These are phyloP conservation scores for Melanotaenia duboulayi DNA, from an alignment of 2,113 vertebrate genomes.

Conservation along the genomic window DNA sequence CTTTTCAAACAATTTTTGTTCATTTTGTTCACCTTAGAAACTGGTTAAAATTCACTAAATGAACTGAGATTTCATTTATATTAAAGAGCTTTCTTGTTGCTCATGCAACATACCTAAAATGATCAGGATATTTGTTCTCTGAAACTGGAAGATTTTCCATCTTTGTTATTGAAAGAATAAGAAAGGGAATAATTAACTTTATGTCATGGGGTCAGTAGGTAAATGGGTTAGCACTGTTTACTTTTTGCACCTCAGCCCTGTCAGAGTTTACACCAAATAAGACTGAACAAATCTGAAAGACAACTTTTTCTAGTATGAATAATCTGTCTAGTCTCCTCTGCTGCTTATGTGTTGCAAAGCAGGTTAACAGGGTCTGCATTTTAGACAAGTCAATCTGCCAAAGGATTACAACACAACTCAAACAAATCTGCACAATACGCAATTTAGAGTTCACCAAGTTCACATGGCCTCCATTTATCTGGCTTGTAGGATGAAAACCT, in stretches of 20 bases:
- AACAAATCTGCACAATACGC: slow-evolving; percentile 33
- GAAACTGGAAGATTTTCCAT: not conserved
- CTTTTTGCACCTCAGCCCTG: not conserved
- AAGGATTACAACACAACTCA: slow-evolving; percentile 24
- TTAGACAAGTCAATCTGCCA: slow-evolving; percentile 14
- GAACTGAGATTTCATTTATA: too few species aligned
- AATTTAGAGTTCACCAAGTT: slow-evolving; percentile 52
- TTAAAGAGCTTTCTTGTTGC: too few species aligned
- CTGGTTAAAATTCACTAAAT: too few species aligned
- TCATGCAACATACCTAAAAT: not conserved
- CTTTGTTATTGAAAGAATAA: not conserved
- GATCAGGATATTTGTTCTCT: not conserved
- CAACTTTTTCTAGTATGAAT: not conserved
- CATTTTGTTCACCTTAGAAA: too few species aligned
- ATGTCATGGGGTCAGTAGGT: too few species aligned
- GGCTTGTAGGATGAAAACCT: slow-evolving; percentile 48
- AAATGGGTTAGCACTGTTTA: not conserved
- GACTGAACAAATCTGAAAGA: not conserved
- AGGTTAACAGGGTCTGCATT: not conserved
- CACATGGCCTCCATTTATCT: slow-evolving; percentile 39
- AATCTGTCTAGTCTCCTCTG: not conserved
- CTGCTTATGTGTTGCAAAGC: not conserved
- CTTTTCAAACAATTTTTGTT: too few species aligned
- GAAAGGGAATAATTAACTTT: not conserved
- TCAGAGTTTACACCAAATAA: not conserved